Conservation (phyloP, 2,888 invertebrate species). For the Dynastes tityus region DNA sequence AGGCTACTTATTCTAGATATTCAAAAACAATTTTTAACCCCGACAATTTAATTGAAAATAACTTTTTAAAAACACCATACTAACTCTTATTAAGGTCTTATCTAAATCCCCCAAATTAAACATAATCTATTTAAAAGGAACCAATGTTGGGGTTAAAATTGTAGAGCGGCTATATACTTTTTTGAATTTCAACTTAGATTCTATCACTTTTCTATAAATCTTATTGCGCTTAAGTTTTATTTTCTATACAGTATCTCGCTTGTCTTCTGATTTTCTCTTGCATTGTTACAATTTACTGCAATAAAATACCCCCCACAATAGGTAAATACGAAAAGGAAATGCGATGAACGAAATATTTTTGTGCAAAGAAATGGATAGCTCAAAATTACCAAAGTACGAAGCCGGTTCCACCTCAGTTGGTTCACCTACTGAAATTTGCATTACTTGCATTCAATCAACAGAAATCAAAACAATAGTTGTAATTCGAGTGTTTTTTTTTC, state of each 20-base stretch:
- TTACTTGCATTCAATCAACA: too few relatives aligned
- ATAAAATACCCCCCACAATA: constrained; percentile 11
- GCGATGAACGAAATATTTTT: background rate
- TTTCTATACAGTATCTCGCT: constrained; percentile 23
- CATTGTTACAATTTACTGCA: constrained; percentile 31
- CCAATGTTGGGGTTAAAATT: constrained; percentile 38
- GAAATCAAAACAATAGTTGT: too few relatives aligned
- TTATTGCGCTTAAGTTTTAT: constrained; percentile 33
- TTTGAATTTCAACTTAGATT: constrained; percentile 6
- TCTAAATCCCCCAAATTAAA: background rate
- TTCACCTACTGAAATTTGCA: too few relatives aligned
- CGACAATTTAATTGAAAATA: constrained; percentile 23
- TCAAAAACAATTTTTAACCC: constrained; percentile 42
- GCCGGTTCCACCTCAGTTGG: too few relatives aligned
- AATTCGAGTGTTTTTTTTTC: too few relatives aligned
- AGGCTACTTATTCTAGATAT: constrained; percentile 37
- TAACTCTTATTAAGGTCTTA: constrained; percentile 4
- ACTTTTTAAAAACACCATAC: background rate
- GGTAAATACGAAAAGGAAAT: background rate
- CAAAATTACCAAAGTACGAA: too few relatives aligned
- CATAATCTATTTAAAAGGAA: background rate
- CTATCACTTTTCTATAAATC: constrained; percentile 10
- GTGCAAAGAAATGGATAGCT: background rate
- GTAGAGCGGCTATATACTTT: constrained; percentile 22
- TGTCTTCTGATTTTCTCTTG: constrained; percentile 31